A percentile compares a stretch with the other conserved stretches of the same genome.
These are phyloP conservation scores for Cataglyphis albicans DNA, from an alignment of 2,888 invertebrate species.

Conservation along the genomic window DNA sequence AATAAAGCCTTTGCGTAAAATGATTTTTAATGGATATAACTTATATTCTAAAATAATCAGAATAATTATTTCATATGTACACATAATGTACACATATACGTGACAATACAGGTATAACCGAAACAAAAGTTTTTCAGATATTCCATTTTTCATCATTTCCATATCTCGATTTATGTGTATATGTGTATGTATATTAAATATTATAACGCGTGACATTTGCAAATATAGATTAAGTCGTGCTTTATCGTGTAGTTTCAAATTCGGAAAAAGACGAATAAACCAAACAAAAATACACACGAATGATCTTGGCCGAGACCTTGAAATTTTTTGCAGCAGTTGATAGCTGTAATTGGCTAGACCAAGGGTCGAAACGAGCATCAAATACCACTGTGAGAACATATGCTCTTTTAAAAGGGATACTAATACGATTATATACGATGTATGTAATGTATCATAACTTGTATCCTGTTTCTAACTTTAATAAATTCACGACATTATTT, in stretches of 20 bases:
- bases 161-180: not conserved
- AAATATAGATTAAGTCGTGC: not conserved
- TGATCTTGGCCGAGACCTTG: constrained; percentile 32
- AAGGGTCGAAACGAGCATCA: constrained; percentile 66
- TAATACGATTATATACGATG: constrained; percentile 41
- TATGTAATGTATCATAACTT: constrained; percentile 31
- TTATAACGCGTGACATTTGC: not conserved
- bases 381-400: constrained; percentile 59
- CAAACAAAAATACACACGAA: not conserved
- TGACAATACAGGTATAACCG: not conserved
- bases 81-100: too few species aligned
- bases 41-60: not conserved
- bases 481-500: not conserved
- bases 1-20: not conserved
- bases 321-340: constrained; percentile 67
- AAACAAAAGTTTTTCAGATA: not conserved
- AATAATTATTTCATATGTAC: not conserved
- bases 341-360: constrained; percentile 66
- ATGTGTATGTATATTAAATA: not conserved
- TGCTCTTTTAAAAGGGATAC: constrained; percentile 61
- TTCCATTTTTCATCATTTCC: not conserved
- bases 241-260: not conserved
- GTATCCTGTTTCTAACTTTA: constrained; percentile 59
- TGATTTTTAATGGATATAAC: not conserved
- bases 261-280: not conserved